Base-by-base conservation (phyloP, 2,113 vertebrate genomes). In the Perca flavescens region DNA sequence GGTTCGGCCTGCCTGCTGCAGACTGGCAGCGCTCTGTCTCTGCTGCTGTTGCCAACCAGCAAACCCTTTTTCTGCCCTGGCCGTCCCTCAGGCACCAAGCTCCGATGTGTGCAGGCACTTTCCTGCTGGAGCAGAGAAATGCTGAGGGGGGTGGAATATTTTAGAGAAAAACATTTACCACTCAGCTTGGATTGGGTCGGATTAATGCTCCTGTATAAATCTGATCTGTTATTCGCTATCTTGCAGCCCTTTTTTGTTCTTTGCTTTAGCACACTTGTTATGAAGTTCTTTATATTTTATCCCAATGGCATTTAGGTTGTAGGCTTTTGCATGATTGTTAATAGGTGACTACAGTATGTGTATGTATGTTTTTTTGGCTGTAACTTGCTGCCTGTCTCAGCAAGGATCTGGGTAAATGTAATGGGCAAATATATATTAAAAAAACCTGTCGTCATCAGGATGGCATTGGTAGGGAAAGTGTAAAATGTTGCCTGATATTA, bases 21-120 rank as follows among this genome's bases (percentile, higher is more conserved):
- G 60, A 63, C 78, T 87, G 84, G 74, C 82, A 84, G 68, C 7
- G 17, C 73, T 34, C 64, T 10, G 46, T 79, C 80, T 82, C 72
- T 47, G 66, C 77, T 66, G 70, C 80, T 82, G 80, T 66, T 86
- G 90, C 84, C 89, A 86, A 78, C 80, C 74, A 34, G 79, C 57
- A 68, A 83, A 81, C 16, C 34, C 50, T 64, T 46, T 63, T 60
- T 70, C 58, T 71, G 50, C 61, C 90, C 75, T n/a, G 52, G 77
- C 78, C 50, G n/a, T 86, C 86, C 88, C 88, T 64, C 25, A 81
- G 91, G 91, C 89, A 58, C 74, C 3, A 10, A 16, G 88, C 85
- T 80, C 85, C 66, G 49, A 19, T 56, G 77, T 87, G 83, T 61
- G 56, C 36, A 74, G 79, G 79, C 75, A 75, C 60, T 60, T 69